Percentiles rank a stretch among this genome's conserved stretches.
phyloP scores from a whole-genome alignment of 2,113 vertebrate genomes.

The Silurus glanis region DNA sequence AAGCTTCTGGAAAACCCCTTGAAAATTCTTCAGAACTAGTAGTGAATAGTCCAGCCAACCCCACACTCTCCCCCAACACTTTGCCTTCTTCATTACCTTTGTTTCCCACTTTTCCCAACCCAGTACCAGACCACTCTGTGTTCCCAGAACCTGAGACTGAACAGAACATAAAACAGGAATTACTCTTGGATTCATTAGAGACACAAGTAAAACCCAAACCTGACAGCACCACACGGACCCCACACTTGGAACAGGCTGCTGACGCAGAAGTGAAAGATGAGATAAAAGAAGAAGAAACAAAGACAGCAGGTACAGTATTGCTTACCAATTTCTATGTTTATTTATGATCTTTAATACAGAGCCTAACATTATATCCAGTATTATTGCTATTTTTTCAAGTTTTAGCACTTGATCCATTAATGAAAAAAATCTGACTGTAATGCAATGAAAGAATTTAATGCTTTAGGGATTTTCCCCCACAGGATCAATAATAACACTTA shows the following conservation, averaged over 20 bases:
- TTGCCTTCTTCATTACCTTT: conserved; percentile 40
- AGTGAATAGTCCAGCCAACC: conserved; percentile 55
- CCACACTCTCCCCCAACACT: conserved; percentile 44
- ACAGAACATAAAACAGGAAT: conserved; percentile 63
- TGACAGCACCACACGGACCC: conserved; percentile 69
- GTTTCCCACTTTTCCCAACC: conserved; percentile 24
- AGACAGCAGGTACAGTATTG: conserved; percentile 64
- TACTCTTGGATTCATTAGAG: conserved; percentile 50
- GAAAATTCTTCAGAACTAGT: conserved; percentile 51
- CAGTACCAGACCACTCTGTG: conserved; percentile 42
- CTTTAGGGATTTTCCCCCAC: neutral
- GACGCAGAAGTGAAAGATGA: conserved; percentile 60
- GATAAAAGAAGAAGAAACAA: conserved; percentile 68
- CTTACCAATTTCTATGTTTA: neutral
- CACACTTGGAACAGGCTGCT: conserved; percentile 67
- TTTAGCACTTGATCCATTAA: neutral
- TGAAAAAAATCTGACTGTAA: too few relatives aligned
- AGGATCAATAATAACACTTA: neutral
- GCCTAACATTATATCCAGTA: neutral
- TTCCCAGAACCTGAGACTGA: conserved; percentile 42
- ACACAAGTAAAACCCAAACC: conserved; percentile 56
- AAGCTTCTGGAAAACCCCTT: conserved; percentile 34
- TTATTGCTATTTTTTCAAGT: neutral
- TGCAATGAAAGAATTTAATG: neutral
- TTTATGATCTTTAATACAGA: neutral